These are phyloP conservation scores for Oegoconia quadripuncta DNA, from an alignment of 2,888 invertebrate genomes.

Conservation along the genomic window DNA sequence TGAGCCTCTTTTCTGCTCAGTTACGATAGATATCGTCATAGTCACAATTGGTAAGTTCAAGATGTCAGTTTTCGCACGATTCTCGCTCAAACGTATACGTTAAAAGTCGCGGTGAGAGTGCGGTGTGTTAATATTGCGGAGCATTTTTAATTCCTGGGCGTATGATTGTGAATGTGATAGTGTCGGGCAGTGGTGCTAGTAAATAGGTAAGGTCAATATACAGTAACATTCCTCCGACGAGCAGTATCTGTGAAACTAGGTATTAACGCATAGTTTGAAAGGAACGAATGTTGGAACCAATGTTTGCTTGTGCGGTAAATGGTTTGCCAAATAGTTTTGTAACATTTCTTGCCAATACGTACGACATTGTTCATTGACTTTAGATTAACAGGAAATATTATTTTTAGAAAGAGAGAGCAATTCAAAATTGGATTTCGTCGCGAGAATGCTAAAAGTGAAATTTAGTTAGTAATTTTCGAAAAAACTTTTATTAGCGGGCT, in stretches of 20 bases:
- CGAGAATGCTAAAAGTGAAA: too few relatives aligned
- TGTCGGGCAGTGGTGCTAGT: constrained; percentile 54
- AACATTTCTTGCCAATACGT: constrained; percentile 53
- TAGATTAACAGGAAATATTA: too few relatives aligned
- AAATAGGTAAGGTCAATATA: constrained; percentile 39
- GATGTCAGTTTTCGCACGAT: constrained; percentile 14
- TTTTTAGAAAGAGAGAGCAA: too few relatives aligned
- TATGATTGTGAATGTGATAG: constrained; percentile 41
- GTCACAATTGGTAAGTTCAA: constrained; percentile 32
- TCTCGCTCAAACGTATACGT: constrained; percentile 4
- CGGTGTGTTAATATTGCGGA: not conserved
- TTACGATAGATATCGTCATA: constrained; percentile 30
- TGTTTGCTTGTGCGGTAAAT: constrained; percentile 28
- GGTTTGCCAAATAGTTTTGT: constrained; percentile 43
- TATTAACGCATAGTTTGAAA: not conserved
- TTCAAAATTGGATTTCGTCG: too few relatives aligned
- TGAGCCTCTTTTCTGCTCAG: constrained; percentile 1
- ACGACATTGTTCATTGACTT: constrained; percentile 10
- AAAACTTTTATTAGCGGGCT: too few relatives aligned
- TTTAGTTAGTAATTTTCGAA: constrained; percentile 11
- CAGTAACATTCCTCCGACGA: constrained; percentile 48
- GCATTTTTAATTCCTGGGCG: constrained; percentile 10
- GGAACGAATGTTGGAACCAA: constrained; percentile 18
- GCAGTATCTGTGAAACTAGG: constrained; percentile 9
- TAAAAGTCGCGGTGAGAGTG: too few relatives aligned